These are phyloP conservation scores for Apamea monoglypha DNA, from an alignment of 2,888 invertebrate genomes.

Conservation along the genomic window DNA sequence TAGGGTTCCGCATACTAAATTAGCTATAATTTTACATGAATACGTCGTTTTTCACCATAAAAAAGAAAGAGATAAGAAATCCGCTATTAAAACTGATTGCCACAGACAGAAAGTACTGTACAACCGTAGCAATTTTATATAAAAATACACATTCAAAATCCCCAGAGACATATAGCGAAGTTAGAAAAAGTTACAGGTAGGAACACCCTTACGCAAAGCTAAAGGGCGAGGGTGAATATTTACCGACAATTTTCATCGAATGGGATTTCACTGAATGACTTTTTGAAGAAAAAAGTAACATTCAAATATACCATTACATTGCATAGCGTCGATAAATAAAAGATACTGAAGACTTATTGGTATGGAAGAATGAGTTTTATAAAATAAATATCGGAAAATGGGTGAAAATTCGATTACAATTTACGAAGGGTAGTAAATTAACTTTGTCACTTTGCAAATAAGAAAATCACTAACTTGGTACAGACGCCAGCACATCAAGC, in stretches of 20 bases:
- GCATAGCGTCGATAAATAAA: constrained; percentile 35
- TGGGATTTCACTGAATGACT: constrained; percentile 50
- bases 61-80: background rate
- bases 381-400: constrained; percentile 8
- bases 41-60: background rate
- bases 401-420: constrained; percentile 13
- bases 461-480: background rate
- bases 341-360: background rate
- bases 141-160: constrained; percentile 44
- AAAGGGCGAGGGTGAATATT: constrained; percentile 64
- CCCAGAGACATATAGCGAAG: constrained; percentile 34
- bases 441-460: background rate
- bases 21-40: constrained; percentile 3
- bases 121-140: constrained; percentile 18
- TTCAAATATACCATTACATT: constrained; percentile 44
- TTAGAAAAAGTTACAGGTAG: constrained; percentile 55
- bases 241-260: constrained; percentile 56
- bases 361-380: background rate
- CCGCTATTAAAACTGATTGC: background rate
- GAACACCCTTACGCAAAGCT: constrained; percentile 32
- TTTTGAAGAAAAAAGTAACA: constrained; percentile 48
- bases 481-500: too few species aligned
- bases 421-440: background rate
- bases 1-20: constrained; percentile 7
- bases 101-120: background rate